Base-by-base conservation (phyloP, 2,888 invertebrate genomes). In the Kryphioiulus occultus region DNA sequence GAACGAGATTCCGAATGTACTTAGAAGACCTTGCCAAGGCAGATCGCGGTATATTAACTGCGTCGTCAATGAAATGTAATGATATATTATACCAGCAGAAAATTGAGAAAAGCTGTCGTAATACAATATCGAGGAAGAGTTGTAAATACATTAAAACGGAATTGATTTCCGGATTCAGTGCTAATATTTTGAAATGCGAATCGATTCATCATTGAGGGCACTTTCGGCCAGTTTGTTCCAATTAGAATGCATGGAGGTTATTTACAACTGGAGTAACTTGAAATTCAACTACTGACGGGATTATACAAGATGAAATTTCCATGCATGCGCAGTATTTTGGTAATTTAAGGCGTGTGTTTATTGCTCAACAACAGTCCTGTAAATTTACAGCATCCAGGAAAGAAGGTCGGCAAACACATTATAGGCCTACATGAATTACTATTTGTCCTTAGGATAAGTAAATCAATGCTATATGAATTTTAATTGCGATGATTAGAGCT, bases 71-170 rank as follows among this genome's bases (percentile, higher is more conserved):
- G 53, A 17, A 53, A 5, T 19, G 17, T n/a, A 4, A 53, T 78
- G 78, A 15, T 22, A 78, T 78, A 78, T 22, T 78, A 78, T 78
- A 78, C 78, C 22, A 68, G 7, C 22, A 26, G 68, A 26, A 26
- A 26, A 68, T n/a, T 26, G 68, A 68, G 19, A 17, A 30, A 22
- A 5, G 12, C 2, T 78, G 44, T 22, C 30, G 78, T 78, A 78
- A 78, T 78, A 78, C 78, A 78, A 78, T 78, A 78, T 78, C 78
- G 30, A 78, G 78, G 78, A 78, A 78, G 78, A 78, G 78, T 78
- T 26, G 78, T 30, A 30, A 30, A 30, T 78, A 22, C 26, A 30
- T 78, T 68, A 26, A 30, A 30, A 78, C 15, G 78, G 78, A 78
- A 78, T 78, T 78, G 78, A 78, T 78, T 78, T 78, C 78, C 78